Conservation (phyloP, 1,140 invertebrate genomes). For the Archivesica marissinica region DNA sequence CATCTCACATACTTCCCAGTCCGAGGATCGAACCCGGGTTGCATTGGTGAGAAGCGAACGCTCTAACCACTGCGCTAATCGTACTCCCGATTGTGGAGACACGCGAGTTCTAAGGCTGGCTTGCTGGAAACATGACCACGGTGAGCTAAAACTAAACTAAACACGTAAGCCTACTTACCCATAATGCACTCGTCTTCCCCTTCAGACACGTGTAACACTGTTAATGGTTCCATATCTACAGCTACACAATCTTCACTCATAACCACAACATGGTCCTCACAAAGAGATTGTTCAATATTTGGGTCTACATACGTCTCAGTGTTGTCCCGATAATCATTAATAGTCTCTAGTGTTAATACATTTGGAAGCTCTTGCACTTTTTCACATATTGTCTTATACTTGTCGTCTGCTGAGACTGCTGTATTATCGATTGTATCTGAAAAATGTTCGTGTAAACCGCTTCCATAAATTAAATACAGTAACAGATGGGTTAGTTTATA, state of each 20-base stretch:
- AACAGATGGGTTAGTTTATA: too few species aligned
- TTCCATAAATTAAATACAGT: too few species aligned
- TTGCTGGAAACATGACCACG: too few species aligned
- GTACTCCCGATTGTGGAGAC: too few species aligned
- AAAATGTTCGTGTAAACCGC: too few species aligned
- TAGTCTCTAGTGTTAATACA: conserved; percentile 12
- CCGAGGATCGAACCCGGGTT: too few species aligned
- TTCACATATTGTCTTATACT: conserved; percentile 34
- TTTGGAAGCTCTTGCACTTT: conserved; percentile 45
- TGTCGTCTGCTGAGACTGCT: conserved; percentile 5
- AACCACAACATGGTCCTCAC: neutral
- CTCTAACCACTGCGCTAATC: too few species aligned
- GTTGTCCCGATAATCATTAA: conserved; percentile 21
- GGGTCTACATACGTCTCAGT: conserved; percentile 11
- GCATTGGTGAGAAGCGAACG: too few species aligned
- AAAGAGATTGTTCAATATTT: neutral
- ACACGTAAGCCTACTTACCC: conserved; percentile 2
- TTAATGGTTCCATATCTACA: conserved; percentile 23
- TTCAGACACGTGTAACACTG: conserved; percentile 23
- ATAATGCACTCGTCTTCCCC: conserved; percentile 29
- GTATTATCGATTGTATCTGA: neutral
- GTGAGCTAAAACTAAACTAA: too few species aligned
- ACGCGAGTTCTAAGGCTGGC: too few species aligned
- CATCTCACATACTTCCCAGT: too few species aligned
- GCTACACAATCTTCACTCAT: conserved; percentile 19